phyloP scores from a whole-genome alignment of 1,140 invertebrate genomes.

The Drosophila lacteicornis region DNA sequence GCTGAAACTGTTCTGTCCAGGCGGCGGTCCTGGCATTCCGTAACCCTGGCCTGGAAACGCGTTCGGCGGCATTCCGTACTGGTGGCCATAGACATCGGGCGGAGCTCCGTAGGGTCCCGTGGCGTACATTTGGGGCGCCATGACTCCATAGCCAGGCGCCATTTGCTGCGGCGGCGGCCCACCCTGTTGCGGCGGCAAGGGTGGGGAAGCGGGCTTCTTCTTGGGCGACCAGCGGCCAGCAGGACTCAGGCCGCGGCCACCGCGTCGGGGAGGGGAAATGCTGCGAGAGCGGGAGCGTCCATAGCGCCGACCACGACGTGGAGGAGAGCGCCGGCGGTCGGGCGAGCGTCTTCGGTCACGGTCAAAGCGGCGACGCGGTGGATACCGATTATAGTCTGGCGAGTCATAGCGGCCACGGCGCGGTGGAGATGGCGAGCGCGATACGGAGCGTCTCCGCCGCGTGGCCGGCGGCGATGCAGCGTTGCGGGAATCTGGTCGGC shows the following conservation, averaged over 20 bases:
- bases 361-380: conserved; percentile 63
- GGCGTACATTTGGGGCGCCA: conserved; percentile 67
- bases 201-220: conserved; percentile 75
- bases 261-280: conserved; percentile 45
- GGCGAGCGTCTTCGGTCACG: conserved; percentile 60
- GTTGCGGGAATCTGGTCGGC: conserved; percentile 65
- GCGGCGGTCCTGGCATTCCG: conserved; percentile 61
- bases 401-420: conserved; percentile 74
- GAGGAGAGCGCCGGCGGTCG: conserved; percentile 64
- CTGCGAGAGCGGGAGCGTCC: conserved; percentile 68
- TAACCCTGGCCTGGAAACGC: conserved; percentile 61
- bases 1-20: conserved; percentile 51
- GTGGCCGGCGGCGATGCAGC: conserved; percentile 44
- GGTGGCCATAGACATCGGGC: conserved; percentile 66
- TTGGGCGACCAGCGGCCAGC: conserved; percentile 74
- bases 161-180: conserved; percentile 38
- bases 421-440: conserved; percentile 58
- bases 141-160: conserved; percentile 48
- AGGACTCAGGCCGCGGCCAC: conserved; percentile 41
- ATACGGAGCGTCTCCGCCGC: conserved; percentile 61
- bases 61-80: conserved; percentile 63
- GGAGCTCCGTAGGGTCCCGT: conserved; percentile 46
- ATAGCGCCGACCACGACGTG: conserved; percentile 62
- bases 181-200: conserved; percentile 41
- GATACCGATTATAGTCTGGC: conserved; percentile 69